Evolutionary conservation across 2,113 vertebrate genomes (phyloP).

Genomic region (Dicentrarchus labrax): DNA sequence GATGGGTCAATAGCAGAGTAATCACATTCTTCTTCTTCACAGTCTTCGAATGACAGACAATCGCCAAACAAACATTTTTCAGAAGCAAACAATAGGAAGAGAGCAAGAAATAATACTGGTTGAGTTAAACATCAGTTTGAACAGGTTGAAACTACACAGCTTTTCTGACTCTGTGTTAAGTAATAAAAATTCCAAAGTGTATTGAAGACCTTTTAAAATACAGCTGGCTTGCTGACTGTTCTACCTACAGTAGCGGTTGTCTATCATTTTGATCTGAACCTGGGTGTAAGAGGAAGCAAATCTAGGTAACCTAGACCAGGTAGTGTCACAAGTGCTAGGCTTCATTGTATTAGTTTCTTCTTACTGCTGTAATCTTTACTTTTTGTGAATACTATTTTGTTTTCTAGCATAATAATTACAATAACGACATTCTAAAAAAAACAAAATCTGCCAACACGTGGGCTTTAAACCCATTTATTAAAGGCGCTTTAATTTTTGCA

Average conservation of each 20-base stretch:
- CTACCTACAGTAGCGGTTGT: too few relatives aligned
- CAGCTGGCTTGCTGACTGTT: too few relatives aligned
- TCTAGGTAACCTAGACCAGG: too few relatives aligned
- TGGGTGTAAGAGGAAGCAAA: not conserved
- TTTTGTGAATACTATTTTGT: too few relatives aligned
- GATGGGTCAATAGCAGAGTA: constrained; percentile 34
- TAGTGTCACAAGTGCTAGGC: too few relatives aligned
- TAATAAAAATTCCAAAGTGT: not conserved
- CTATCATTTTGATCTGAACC: not conserved
- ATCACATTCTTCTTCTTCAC: constrained; percentile 31
- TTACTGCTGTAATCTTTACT: too few relatives aligned
- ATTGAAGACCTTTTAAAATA: not conserved
- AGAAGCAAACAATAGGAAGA: not conserved
- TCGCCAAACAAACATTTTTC: not conserved
- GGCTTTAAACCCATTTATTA: too few relatives aligned
- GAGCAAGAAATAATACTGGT: not conserved
- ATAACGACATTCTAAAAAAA: too few relatives aligned
- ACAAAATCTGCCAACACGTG: too few relatives aligned
- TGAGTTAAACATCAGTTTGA: not conserved
- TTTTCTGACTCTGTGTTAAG: not conserved
- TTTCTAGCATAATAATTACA: too few relatives aligned
- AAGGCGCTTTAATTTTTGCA: too few relatives aligned
- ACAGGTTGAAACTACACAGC: not conserved
- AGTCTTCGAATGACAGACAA: not conserved
- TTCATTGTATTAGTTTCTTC: too few relatives aligned